Evolutionary conservation across 1,140 invertebrate species (phyloP).

Genomic region (Euglossa dilemma): DNA sequence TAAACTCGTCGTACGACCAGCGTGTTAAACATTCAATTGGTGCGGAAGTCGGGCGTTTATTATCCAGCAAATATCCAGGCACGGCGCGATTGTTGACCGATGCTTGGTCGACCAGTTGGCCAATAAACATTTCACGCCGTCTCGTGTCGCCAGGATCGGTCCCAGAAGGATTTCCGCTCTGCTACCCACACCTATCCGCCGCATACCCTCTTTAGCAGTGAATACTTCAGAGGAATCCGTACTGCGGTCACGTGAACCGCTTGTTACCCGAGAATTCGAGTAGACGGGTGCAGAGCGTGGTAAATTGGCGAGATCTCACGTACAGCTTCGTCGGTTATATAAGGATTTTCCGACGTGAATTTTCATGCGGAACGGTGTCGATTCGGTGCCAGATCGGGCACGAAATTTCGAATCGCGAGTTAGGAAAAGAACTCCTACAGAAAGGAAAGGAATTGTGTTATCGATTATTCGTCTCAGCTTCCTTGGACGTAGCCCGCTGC

Average conservation of each 20-base stretch:
- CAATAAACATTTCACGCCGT: neutral
- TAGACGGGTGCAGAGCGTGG: neutral
- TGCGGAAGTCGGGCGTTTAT: neutral
- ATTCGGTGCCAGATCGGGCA: neutral
- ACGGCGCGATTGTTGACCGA: neutral
- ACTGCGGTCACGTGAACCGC: slow-evolving; percentile 13
- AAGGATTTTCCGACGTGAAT: neutral
- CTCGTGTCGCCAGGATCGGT: neutral
- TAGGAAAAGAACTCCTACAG: neutral
- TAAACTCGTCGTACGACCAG: neutral
- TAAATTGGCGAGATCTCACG: slow-evolving; percentile 22
- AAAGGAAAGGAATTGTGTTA: too few relatives aligned
- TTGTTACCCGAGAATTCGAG: slow-evolving; percentile 9
- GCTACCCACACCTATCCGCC: neutral
- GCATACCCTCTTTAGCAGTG: neutral
- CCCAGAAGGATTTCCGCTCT: neutral
- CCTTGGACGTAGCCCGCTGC: too few relatives aligned
- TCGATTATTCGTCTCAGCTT: too few relatives aligned
- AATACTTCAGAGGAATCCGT: slow-evolving; percentile 16
- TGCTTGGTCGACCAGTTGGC: neutral
- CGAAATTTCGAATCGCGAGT: neutral
- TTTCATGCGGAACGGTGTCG: neutral
- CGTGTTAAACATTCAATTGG: neutral
- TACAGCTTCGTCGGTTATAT: neutral
- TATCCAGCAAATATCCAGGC: neutral